phyloP scores from a whole-genome alignment of 2,797 vertebrate species.

The Leptatherina wallacei region DNA sequence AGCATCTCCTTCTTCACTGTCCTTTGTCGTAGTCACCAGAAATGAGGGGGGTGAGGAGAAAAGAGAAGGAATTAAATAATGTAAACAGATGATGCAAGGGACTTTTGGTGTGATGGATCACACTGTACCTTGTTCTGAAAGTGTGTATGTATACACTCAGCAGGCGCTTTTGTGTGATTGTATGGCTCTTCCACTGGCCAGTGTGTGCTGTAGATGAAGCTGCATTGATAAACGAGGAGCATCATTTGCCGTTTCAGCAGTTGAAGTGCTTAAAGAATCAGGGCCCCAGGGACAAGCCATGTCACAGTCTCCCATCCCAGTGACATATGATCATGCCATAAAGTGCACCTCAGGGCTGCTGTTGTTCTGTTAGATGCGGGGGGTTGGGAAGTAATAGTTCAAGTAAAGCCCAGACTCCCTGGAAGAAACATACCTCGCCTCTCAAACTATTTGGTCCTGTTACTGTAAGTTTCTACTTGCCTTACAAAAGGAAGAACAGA shows the following conservation, averaged over 20 bases:
- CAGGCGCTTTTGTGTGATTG: slow-evolving; percentile 22
- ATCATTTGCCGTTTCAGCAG: slow-evolving; percentile 77
- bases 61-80: slow-evolving; percentile 28
- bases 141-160: slow-evolving; percentile 15
- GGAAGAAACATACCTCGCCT: slow-evolving; percentile 1
- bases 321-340: slow-evolving; percentile 79
- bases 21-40: slow-evolving; percentile 37
- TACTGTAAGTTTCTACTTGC: slow-evolving; percentile 1
- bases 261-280: slow-evolving; percentile 73
- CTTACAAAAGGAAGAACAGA: slow-evolving; percentile 7
- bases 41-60: slow-evolving; percentile 27
- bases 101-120: slow-evolving; percentile 57
- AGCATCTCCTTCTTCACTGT: slow-evolving; percentile 22
- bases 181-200: slow-evolving; percentile 13
- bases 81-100: slow-evolving; percentile 41
- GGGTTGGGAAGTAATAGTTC: slow-evolving; percentile 26
- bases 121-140: slow-evolving; percentile 17
- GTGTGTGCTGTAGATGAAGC: slow-evolving; percentile 26
- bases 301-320: slow-evolving; percentile 64
- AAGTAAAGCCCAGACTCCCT: slow-evolving; percentile 31
- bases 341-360: slow-evolving; percentile 63
- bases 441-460: neutral
- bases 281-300: slow-evolving; percentile 64
- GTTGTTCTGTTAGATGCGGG: slow-evolving; percentile 27
- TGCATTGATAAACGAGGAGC: slow-evolving; percentile 68